Evolutionary conservation across 2,888 invertebrate genomes (phyloP), one percentile per base, ranked within the genome.

Genomic region (Labia minor): DNA sequence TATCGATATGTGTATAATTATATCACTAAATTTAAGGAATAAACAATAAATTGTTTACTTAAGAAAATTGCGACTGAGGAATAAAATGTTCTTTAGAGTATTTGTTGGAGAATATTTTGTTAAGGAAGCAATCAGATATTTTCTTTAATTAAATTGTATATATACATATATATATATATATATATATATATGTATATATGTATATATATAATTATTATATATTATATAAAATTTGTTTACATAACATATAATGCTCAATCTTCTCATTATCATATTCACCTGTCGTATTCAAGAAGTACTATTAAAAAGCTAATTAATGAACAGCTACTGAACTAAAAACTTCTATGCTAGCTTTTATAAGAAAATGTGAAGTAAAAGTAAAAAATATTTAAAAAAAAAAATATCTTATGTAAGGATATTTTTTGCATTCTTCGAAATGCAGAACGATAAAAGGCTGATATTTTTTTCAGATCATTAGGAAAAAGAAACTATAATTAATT

Each of bases 21-120:
- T 49, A 49, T 49, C 49, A 49, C 16, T 49, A 49, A 49, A 49
- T 49, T 49, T 49, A 49, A 49, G 49, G 16, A 49, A 49, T 49
- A 49, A 49, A 49, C 14, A 16, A 49, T 3, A 49, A n/a, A 49
- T 49, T 49, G 49, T 49, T 49, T 49, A 49, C 14, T 49, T 49
- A 49, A 49, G 49, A 49, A 49, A 49, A 14, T 49, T 49, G 49
- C 49, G 49, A 49, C 49, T 49, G n/a, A 16, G 14, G 49, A 49
- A 49, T 49, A 16, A 10, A 49, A n/a, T n/a, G 14, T 49, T 49
- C 16, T 49, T 49, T 11, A 19, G 26, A 26, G 18, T 21, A 26
- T 21, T 49, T 16, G 49, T 49, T 26, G 8, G 26, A 26, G 4
- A 49, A 10, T 49, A 8, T 49, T 49, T 14, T 8, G 49, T 49